A percentile compares a stretch with the other conserved stretches of the same genome.
Evolutionary conservation across 1,140 invertebrate species (phyloP).

Genomic region (Pollicipes pollicipes): DNA sequence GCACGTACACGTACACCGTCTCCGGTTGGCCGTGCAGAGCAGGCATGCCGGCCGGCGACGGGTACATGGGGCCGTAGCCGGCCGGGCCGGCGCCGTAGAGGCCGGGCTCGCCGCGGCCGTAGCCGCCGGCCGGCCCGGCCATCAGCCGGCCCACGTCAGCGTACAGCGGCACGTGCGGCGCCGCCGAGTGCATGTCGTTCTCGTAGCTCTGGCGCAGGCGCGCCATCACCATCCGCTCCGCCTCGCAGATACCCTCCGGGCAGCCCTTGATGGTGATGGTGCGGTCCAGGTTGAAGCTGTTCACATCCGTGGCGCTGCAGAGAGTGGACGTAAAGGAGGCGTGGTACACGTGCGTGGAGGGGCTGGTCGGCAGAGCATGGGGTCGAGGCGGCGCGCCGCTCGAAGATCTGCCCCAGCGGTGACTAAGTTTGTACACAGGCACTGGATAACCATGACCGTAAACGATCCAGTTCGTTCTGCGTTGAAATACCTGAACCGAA

Average conservation of each 20-base stretch:
- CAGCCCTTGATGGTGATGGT: constrained; percentile 83
- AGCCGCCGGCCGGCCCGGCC: background rate
- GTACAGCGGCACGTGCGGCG: background rate
- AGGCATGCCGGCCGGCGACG: background rate
- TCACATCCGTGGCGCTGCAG: constrained; percentile 61
- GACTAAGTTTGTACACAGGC: too few relatives aligned
- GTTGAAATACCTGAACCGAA: too few relatives aligned
- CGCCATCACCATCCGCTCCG: constrained; percentile 80
- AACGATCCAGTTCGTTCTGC: too few relatives aligned
- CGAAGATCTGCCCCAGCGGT: too few relatives aligned
- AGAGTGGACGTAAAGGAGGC: too few relatives aligned
- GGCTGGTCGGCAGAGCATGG: too few relatives aligned
- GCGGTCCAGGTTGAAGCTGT: constrained; percentile 80
- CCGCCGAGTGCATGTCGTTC: constrained; percentile 52
- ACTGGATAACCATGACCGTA: too few relatives aligned
- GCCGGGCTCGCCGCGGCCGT: background rate
- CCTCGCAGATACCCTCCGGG: constrained; percentile 78
- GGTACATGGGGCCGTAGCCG: background rate
- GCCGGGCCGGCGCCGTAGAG: background rate
- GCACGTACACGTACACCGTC: constrained; percentile 65
- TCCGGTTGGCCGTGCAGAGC: background rate
- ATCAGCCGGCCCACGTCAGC: background rate
- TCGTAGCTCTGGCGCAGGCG: constrained; percentile 91
- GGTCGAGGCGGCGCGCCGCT: too few relatives aligned
- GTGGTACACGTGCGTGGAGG: too few relatives aligned